These are phyloP conservation scores for Leptopilina myrica DNA, from an alignment of 2,888 invertebrate genomes.

Conservation along the genomic window DNA sequence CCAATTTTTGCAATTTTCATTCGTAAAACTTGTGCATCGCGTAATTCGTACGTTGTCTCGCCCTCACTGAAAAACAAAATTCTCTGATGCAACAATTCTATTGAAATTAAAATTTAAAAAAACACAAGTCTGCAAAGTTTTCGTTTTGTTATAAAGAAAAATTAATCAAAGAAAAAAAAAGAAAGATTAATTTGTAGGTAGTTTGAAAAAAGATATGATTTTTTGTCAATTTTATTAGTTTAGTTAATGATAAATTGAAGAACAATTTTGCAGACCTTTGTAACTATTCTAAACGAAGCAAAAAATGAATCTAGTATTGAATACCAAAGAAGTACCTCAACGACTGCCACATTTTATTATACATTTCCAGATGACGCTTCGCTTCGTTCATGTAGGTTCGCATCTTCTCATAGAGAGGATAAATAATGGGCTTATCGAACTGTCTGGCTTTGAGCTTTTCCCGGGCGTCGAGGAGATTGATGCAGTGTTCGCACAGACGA, in stretches of 20 bases:
- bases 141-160: too few species aligned
- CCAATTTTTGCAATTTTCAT: conserved; percentile 91
- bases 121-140: too few species aligned
- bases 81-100: too few species aligned
- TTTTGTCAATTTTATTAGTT: too few species aligned
- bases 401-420: conserved; percentile 90
- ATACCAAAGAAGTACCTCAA: conserved; percentile 76
- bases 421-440: conserved; percentile 87
- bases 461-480: conserved; percentile 86
- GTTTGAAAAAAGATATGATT: too few species aligned
- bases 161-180: too few species aligned
- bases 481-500: conserved; percentile 87
- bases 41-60: conserved; percentile 91
- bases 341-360: conserved; percentile 80
- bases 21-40: conserved; percentile 90
- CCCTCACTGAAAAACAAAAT: conserved; percentile 81
- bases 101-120: too few species aligned
- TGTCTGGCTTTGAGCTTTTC: conserved; percentile 89
- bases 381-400: conserved; percentile 87
- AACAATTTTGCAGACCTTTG: too few species aligned
- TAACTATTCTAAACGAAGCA: too few species aligned
- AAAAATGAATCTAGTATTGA: conserved; percentile 12
- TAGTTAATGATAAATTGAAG: too few species aligned
- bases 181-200: too few species aligned
- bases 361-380: conserved; percentile 77